A percentile compares a stretch with the other conserved stretches of the same genome.
These are phyloP conservation scores for Lates japonicus DNA, from an alignment of 2,797 vertebrate species.

Conservation along the genomic window DNA sequence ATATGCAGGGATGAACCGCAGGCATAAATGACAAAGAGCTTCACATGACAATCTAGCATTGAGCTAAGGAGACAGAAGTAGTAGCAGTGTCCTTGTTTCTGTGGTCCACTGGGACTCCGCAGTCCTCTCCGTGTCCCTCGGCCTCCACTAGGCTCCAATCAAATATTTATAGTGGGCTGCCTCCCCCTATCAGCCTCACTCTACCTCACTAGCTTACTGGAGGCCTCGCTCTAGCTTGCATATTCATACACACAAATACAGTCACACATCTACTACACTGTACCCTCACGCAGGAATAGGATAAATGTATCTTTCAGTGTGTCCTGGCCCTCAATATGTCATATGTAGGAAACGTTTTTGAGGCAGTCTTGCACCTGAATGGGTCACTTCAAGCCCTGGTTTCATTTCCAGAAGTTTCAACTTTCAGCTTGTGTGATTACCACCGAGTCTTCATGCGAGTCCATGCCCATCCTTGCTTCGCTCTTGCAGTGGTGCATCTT, in stretches of 20 bases:
- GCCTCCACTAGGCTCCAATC: conserved; percentile 74
- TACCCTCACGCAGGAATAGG: background rate
- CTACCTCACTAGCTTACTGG: conserved; percentile 41
- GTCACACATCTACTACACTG: background rate
- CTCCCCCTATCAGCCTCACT: conserved; percentile 70
- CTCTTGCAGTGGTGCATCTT: conserved; percentile 70
- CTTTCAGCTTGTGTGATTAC: background rate
- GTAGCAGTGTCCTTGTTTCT: conserved; percentile 69
- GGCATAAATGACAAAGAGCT: conserved; percentile 28
- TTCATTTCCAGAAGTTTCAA: conserved; percentile 4
- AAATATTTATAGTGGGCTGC: conserved; percentile 82
- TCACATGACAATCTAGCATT: conserved; percentile 27
- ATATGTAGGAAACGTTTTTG: background rate
- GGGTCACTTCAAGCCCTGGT: background rate
- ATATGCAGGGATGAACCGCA: background rate
- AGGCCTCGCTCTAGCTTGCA: conserved; percentile 37
- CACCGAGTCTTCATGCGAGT: conserved; percentile 23
- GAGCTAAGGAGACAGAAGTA: conserved; percentile 45
- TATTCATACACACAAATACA: conserved; percentile 35
- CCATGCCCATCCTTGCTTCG: conserved; percentile 67
- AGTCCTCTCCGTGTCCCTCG: conserved; percentile 71
- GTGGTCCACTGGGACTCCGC: conserved; percentile 53
- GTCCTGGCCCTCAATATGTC: conserved; percentile 1
- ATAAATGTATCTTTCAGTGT: conserved; percentile 5
- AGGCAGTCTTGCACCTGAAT: background rate